A percentile compares a stretch with the other conserved stretches of the same genome.
These are phyloP conservation scores for Nycticryphes semicollaris DNA, from an alignment of 2,113 vertebrate genomes.

Conservation along the genomic window DNA sequence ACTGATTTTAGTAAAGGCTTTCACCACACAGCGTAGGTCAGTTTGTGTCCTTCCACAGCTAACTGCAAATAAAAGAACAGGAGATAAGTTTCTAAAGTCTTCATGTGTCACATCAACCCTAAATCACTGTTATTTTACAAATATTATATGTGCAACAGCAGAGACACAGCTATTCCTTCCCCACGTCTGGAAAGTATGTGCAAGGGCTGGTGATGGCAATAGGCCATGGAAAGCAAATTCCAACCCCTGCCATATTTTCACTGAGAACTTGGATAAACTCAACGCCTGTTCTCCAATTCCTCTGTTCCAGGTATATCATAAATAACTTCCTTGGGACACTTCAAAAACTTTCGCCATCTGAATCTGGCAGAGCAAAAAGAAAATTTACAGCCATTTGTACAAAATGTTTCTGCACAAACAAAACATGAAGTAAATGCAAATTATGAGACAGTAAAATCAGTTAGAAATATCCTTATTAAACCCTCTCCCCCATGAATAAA, in stretches of 20 bases:
- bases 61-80: not conserved
- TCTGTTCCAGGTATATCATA: not conserved
- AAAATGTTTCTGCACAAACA: not conserved
- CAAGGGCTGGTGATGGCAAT: not conserved
- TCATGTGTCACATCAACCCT: not conserved
- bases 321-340: not conserved
- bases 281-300: not conserved
- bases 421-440: not conserved
- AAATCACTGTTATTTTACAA: not conserved
- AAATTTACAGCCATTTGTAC: not conserved
- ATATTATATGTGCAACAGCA: not conserved
- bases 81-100: not conserved
- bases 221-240: not conserved
- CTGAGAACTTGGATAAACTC: not conserved
- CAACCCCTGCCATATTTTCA: not conserved
- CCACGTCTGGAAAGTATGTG: fast-evolving
- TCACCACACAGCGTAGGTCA: not conserved
- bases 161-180: not conserved
- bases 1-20: not conserved
- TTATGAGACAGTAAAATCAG: not conserved
- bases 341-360: not conserved
- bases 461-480: not conserved
- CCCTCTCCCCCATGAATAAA: not conserved
- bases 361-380: not conserved
- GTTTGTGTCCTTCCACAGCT: not conserved